Evolutionary conservation across 2,888 invertebrate species (phyloP).

Genomic region (Temnothorax rugatulus): DNA sequence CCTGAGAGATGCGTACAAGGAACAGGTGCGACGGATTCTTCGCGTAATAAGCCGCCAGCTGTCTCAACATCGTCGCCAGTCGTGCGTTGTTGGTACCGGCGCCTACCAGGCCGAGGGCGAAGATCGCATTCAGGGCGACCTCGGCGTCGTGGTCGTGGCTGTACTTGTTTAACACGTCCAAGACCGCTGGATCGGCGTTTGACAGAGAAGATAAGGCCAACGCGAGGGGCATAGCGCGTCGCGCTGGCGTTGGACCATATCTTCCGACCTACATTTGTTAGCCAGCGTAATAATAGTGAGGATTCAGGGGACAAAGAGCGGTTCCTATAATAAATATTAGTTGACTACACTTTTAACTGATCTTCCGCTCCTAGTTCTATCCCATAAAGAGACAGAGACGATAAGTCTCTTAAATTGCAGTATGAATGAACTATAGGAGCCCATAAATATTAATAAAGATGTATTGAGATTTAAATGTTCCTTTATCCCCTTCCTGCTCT

Average conservation of each 20-base stretch:
- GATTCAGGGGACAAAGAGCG: not conserved
- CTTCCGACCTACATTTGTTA: slow-evolving; percentile 86
- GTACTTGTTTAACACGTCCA: slow-evolving; percentile 99
- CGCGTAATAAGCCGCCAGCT: slow-evolving; percentile 98
- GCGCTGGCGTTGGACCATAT: slow-evolving; percentile 97
- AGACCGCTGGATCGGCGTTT: slow-evolving; percentile 96
- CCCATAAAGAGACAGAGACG: not conserved
- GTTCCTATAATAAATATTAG: slow-evolving; percentile 17
- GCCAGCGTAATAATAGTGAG: not conserved
- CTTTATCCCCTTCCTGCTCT: not conserved
- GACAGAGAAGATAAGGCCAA: slow-evolving; percentile 97
- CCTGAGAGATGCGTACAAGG: slow-evolving; percentile 98
- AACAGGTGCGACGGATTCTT: slow-evolving; percentile 98
- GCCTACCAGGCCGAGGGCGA: slow-evolving; percentile 98
- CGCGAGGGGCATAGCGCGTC: slow-evolving; percentile 97
- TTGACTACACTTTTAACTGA: not conserved
- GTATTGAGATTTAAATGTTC: slow-evolving; percentile 21
- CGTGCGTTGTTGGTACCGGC: slow-evolving; percentile 95
- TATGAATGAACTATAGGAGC: slow-evolving; percentile 8
- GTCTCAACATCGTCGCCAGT: slow-evolving; percentile 98
- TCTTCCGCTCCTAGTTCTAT: not conserved
- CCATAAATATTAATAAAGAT: slow-evolving; percentile 31
- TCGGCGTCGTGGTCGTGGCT: slow-evolving; percentile 99
- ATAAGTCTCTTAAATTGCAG: not conserved
- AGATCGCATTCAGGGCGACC: slow-evolving; percentile 98